Evolutionary conservation across 2,113 vertebrate genomes (phyloP).

Genomic region (Zosterops borbonicus): DNA sequence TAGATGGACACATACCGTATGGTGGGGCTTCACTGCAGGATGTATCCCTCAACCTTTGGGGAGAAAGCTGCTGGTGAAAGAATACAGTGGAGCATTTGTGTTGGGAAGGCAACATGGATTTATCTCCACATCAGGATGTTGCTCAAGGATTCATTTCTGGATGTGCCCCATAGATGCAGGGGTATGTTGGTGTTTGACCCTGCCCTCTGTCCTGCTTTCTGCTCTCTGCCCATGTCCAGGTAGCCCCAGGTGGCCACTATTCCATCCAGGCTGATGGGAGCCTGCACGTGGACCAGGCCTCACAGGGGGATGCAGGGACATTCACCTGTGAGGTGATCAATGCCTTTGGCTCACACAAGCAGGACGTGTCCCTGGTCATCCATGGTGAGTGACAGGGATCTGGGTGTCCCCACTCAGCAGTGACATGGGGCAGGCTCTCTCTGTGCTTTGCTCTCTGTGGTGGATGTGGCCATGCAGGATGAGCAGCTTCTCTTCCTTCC

Average conservation of each 20-base stretch:
- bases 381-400: slow-evolving; percentile 73
- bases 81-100: background rate
- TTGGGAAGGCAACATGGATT: fast-evolving
- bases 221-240: slow-evolving; percentile 50
- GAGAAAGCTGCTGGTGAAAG: background rate
- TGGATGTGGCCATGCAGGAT: fast-evolving
- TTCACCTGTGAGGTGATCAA: slow-evolving; percentile 87
- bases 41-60: fast-evolving
- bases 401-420: fast-evolving
- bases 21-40: fast-evolving
- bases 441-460: fast-evolving
- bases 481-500: slow-evolving; percentile 38
- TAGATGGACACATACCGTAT: background rate
- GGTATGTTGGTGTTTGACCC: fast-evolving
- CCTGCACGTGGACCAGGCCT: slow-evolving; percentile 76
- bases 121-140: background rate
- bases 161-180: background rate
- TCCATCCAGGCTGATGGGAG: slow-evolving; percentile 83
- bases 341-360: slow-evolving; percentile 75
- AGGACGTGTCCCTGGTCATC: slow-evolving; percentile 77
- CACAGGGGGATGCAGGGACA: slow-evolving; percentile 75
- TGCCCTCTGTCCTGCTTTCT: background rate
- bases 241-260: slow-evolving; percentile 62
- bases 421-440: fast-evolving
- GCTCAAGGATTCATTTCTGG: background rate